Base-by-base conservation (phyloP, 1,140 invertebrate genomes). In the Lordiphosa clarofinis region DNA sequence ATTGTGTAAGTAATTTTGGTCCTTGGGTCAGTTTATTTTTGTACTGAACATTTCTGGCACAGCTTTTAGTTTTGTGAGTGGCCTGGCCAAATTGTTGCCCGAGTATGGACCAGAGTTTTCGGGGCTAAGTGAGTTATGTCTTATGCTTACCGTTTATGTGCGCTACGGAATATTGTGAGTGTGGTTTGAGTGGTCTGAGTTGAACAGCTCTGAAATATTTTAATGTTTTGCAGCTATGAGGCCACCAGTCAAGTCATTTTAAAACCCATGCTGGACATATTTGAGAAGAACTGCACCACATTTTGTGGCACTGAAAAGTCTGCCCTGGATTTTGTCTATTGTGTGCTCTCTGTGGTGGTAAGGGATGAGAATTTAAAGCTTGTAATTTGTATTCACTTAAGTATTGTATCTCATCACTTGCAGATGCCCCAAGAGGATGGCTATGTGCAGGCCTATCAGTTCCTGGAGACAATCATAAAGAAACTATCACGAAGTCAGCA, bases 111-210 rank as follows among this genome's bases (percentile, higher is more conserved):
- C 53, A 1, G 7, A 12, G 2, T 53, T 48, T 36, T 9, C 9
- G 0, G 49, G 37, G 5, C 56, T 81, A 0, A 56, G 58, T 6
- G 39, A 58, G 0, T 49, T 73, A 11, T 81, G 76, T 40, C 28
- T 57, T 0, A 35, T 15, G 0, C 59, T 81, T 1, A 11, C 56
- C 8, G 39, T 73, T 0, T 44, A 69, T 5, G 46, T 56, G n/a
- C 62, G 68, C 15, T 82, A 68, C 40, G 67, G 67, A 7, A 58
- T 81, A 28, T 73, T 76, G 76, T 81, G 50, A 47, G 76, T 62
- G 3, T 13, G 7, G 1, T 15, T 12, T 5, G 1, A n/a, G 0
- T 35, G 7, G 15, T 8, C 13, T 1, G 5, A 3, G 11, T 10
- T 10, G 12, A 8, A 5, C 8, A 1, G 0, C 1, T 38, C 8